A percentile compares a stretch with the other conserved stretches of the same genome.
These are phyloP conservation scores for Hypocryptadius cinnamomeus DNA, from an alignment of 2,113 vertebrate species.

Conservation along the genomic window DNA sequence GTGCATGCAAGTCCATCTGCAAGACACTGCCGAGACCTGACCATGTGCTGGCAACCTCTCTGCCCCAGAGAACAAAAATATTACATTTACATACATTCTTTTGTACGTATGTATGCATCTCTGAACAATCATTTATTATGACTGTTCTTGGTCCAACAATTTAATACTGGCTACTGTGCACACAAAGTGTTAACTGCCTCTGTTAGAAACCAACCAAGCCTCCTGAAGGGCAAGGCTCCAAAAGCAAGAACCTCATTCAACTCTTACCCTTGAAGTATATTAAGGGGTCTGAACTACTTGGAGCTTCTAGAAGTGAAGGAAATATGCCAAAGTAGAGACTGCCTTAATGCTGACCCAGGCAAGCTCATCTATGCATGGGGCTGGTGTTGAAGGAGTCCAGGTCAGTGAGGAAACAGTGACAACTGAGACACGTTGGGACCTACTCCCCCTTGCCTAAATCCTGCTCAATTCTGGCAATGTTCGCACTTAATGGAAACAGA, in stretches of 20 bases:
- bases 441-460: background rate
- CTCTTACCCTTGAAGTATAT: background rate
- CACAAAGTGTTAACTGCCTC: background rate
- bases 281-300: background rate
- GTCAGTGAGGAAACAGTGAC: background rate
- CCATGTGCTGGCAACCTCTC: background rate
- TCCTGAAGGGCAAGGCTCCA: background rate
- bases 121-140: background rate
- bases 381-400: background rate
- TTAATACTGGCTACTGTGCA: background rate
- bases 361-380: background rate
- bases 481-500: background rate
- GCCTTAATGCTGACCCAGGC: background rate
- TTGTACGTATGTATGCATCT: background rate
- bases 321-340: background rate
- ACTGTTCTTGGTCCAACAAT: background rate
- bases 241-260: background rate
- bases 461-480: background rate
- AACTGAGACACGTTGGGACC: background rate
- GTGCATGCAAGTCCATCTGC: background rate
- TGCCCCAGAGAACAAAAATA: background rate
- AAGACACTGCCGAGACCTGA: background rate
- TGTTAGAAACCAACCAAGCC: background rate
- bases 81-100: background rate
- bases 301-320: background rate